These are phyloP conservation scores for Enteromius fasciolatus DNA, from an alignment of 2,797 vertebrate species.

Conservation along the genomic window DNA sequence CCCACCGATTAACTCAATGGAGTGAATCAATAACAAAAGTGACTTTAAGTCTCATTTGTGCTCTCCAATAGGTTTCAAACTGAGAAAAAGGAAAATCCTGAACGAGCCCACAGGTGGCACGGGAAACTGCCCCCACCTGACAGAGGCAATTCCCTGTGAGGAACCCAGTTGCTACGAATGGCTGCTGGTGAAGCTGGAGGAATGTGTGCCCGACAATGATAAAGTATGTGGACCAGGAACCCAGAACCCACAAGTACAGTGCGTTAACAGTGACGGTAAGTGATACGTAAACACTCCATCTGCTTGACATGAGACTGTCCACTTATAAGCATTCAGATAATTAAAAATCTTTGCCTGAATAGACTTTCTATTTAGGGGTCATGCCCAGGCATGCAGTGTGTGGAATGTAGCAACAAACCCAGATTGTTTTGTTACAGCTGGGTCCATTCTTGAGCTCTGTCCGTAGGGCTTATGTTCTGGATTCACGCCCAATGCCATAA, in stretches of 20 bases:
- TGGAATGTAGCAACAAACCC: constrained; percentile 41
- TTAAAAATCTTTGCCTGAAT: constrained; percentile 33
- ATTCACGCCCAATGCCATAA: constrained; percentile 59
- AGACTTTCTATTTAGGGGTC: constrained; percentile 43
- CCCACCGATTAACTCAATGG: not conserved
- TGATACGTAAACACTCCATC: not conserved
- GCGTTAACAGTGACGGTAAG: constrained; percentile 93
- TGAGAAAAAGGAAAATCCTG: constrained; percentile 87
- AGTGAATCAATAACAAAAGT: not conserved
- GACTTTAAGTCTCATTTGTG: constrained; percentile 15
- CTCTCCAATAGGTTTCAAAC: constrained; percentile 57
- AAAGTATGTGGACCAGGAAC: constrained; percentile 88
- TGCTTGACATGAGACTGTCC: not conserved
- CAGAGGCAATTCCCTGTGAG: constrained; percentile 95
- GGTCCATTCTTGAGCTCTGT: constrained; percentile 59
- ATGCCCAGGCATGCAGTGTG: constrained; percentile 39
- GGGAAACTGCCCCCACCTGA: constrained; percentile 90
- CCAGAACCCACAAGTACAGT: constrained; percentile 88
- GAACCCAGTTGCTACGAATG: constrained; percentile 94
- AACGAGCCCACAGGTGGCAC: constrained; percentile 88
- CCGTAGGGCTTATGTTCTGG: constrained; percentile 50
- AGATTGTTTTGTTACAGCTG: constrained; percentile 51
- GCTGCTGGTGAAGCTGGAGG: constrained; percentile 84
- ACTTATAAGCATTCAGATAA: constrained; percentile 32
- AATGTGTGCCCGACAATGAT: constrained; percentile 90